These are phyloP conservation scores for Graptemys geographica DNA, from an alignment of 2,797 vertebrate species.

Conservation along the genomic window DNA sequence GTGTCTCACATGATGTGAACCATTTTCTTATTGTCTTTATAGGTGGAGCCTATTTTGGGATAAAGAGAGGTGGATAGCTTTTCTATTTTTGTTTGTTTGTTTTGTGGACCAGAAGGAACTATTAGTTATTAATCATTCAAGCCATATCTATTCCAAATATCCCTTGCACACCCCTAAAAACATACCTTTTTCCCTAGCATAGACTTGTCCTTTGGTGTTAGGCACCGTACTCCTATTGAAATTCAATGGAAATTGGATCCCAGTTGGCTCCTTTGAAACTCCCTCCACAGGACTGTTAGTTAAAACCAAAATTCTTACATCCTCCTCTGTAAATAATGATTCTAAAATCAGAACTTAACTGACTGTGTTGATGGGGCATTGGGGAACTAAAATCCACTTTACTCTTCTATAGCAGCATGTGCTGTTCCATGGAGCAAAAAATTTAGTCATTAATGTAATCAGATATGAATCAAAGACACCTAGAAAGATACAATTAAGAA, in stretches of 20 bases:
- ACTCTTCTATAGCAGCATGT: background rate
- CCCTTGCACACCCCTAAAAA: background rate
- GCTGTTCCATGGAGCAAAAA: conserved; percentile 32
- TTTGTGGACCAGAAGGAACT: background rate
- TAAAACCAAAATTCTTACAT: background rate
- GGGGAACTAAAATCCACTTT: background rate
- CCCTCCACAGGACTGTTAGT: background rate
- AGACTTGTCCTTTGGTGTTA: background rate
- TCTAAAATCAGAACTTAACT: background rate
- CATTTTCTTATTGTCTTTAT: background rate
- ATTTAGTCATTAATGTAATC: conserved; percentile 57
- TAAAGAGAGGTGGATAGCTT: background rate
- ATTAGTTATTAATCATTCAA: background rate
- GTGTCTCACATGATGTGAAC: background rate
- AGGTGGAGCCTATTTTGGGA: background rate
- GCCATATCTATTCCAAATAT: background rate
- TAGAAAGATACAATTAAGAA: conserved; percentile 46
- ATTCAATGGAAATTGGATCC: background rate
- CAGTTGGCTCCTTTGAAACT: background rate
- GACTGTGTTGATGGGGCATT: background rate
- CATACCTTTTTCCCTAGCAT: rapidly evolving
- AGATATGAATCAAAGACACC: conserved; percentile 55
- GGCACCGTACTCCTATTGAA: background rate
- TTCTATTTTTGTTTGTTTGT: background rate
- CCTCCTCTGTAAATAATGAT: background rate